Conservation (phyloP, 1,140 invertebrate genomes). For the Ceratoteleas bidentatus region DNA sequence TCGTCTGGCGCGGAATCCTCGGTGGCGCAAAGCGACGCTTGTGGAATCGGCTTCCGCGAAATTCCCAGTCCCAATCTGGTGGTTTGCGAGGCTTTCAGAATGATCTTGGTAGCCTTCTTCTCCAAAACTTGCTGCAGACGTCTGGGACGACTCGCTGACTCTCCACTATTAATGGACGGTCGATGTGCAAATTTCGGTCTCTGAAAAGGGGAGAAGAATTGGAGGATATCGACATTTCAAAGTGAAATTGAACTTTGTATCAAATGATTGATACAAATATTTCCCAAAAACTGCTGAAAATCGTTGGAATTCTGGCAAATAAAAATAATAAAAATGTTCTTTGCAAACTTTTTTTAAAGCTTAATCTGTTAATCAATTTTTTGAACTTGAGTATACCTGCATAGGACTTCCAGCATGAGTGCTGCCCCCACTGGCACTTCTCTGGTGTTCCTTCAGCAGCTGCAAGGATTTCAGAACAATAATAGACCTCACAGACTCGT, state of each 20-base stretch:
- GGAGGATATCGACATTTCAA: too few species aligned
- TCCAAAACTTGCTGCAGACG: constrained; percentile 85
- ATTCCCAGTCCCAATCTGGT: constrained; percentile 75
- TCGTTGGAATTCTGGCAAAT: too few species aligned
- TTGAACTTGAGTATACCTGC: too few species aligned
- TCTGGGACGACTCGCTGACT: constrained; percentile 79
- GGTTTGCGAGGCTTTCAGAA: constrained; percentile 91
- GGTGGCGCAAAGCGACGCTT: constrained; percentile 67
- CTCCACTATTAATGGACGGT: constrained; percentile 75
- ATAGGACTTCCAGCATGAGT: constrained; percentile 80
- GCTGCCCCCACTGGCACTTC: constrained; percentile 87
- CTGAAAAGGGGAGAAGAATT: constrained; percentile 64
- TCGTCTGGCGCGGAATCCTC: constrained; percentile 84
- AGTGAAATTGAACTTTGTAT: too few species aligned
- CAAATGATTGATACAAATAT: too few species aligned
- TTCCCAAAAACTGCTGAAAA: too few species aligned
- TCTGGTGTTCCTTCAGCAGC: constrained; percentile 90
- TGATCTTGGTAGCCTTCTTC: constrained; percentile 92
- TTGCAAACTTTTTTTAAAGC: too few species aligned
- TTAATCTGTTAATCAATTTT: too few species aligned
- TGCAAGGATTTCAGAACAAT: constrained; percentile 89
- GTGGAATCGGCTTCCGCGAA: constrained; percentile 75
- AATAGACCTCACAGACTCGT: constrained; percentile 88
- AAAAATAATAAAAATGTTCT: too few species aligned
- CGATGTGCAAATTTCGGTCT: constrained; percentile 82